phyloP scores from a whole-genome alignment of 2,888 invertebrate genomes.

The Rhodophaea formosa region DNA sequence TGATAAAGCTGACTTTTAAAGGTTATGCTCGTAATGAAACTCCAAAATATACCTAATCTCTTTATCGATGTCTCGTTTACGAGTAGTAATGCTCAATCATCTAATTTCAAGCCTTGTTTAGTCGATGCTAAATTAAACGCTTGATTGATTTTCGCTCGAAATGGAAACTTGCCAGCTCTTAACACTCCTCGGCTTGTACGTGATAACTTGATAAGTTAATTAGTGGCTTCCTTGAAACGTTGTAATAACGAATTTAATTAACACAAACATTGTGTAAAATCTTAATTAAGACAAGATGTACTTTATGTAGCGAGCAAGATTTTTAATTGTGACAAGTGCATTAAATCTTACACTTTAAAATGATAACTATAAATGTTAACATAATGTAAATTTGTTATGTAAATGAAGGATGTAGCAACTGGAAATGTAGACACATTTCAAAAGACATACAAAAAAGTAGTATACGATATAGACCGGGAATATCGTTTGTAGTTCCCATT shows the following conservation, averaged over 20 bases:
- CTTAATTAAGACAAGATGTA: slow-evolving; percentile 4
- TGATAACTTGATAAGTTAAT: slow-evolving; percentile 7
- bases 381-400: not conserved
- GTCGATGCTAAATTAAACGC: slow-evolving; percentile 13
- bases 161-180: slow-evolving; percentile 17
- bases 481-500: slow-evolving; percentile 32
- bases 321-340: not conserved
- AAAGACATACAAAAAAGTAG: not conserved
- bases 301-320: not conserved
- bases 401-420: not conserved
- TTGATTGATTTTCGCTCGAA: slow-evolving; percentile 22
- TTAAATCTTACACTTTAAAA: not conserved
- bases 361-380: not conserved
- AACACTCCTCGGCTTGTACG: not conserved
- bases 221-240: not conserved
- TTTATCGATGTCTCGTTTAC: no score
- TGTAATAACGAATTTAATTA: slow-evolving; percentile 4
- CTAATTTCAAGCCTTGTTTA: slow-evolving; percentile 26
- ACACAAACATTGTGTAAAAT: slow-evolving; percentile 6
- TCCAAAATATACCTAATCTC: not conserved
- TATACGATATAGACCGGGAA: not conserved
- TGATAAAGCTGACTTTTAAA: no score
- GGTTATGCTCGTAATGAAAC: not conserved
- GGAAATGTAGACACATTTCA: not conserved
- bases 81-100: slow-evolving; percentile 9